Evolutionary conservation across 2,113 vertebrate species (phyloP), one percentile per base, ranked within the genome.

Genomic region (Saimiri boliviensis): DNA sequence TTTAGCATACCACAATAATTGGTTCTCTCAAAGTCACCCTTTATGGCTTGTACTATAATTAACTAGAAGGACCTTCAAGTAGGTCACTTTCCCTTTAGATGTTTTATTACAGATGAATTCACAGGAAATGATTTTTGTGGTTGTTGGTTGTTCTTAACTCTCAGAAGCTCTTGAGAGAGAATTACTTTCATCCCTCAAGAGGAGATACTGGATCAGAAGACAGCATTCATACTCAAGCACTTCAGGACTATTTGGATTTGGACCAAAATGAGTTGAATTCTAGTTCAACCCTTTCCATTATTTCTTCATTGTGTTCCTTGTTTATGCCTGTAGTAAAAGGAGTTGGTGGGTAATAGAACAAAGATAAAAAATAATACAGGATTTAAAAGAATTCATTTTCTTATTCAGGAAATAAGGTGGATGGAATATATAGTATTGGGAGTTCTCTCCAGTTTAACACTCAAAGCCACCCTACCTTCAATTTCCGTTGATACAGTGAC

Each of bases 381-480:
- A 49, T 79, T 94, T 91, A 49, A 6, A 91, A 21, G 42, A 92
- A 94, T 21, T 90, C 25, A 95, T 91, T 94, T 97, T 89, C n/a
- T 84, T 86, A 23, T 93, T 94, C 49, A 70, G 60, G 30, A 58
- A 76, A 74, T 54, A 68, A 95, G n/a, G 47, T 35, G 32, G 30
- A 17, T 73, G 45, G 73, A 96, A 91, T 60, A 32, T 6, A 19
- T 40, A 56, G 63, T 16, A 21, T 52, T 21, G 11, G 32, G 94
- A 91, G 19, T n/a, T 30, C 27, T 86, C 23, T 89, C 7, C 0
- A 45, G 47, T 9, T 40, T 63, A 77, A 66, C 3, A 58, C 32
- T 73, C 14, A 5, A 84, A 66, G 30, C 63, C 14, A 42, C 14
- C 1, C 3, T 11, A 25, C 16, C 52, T 68, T 81, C 30, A 71